Conservation (phyloP, 2,888 invertebrate species). For the Pterobdella sp. region DNA sequence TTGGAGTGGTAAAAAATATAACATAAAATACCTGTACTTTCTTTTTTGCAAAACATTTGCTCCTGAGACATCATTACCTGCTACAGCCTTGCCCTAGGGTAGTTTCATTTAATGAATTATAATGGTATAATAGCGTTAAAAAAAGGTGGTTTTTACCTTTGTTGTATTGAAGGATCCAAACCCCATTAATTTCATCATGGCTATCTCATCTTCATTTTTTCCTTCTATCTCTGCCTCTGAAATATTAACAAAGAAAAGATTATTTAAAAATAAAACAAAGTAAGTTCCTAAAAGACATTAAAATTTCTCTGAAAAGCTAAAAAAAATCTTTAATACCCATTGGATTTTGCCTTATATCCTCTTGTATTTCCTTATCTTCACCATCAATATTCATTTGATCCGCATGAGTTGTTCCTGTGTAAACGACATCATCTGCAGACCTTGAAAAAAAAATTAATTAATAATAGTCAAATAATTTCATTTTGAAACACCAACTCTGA, state of each 20-base stretch:
- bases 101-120: neutral
- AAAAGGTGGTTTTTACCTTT: constrained; percentile 55
- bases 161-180: constrained; percentile 91
- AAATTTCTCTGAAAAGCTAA: neutral
- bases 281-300: neutral
- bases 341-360: neutral
- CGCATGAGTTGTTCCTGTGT: constrained; percentile 5
- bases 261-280: neutral
- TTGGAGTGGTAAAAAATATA: neutral
- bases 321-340: neutral
- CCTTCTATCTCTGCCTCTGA: constrained; percentile 77
- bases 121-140: neutral
- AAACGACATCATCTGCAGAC: constrained; percentile 9
- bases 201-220: constrained; percentile 61
- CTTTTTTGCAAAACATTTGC: constrained; percentile 35
- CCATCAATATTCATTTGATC: neutral
- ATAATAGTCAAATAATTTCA: neutral
- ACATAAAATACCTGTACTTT: constrained; percentile 35
- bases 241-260: neutral
- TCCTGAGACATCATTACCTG: constrained; percentile 32
- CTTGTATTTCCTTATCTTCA: neutral
- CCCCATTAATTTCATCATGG: constrained; percentile 90
- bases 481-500: neutral
- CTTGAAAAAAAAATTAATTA: neutral
- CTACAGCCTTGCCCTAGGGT: constrained; percentile 35